A percentile compares a stretch with the other conserved stretches of the same genome.
Evolutionary conservation across 2,797 vertebrate species (phyloP).

Genomic region (Smutsia gigantea): DNA sequence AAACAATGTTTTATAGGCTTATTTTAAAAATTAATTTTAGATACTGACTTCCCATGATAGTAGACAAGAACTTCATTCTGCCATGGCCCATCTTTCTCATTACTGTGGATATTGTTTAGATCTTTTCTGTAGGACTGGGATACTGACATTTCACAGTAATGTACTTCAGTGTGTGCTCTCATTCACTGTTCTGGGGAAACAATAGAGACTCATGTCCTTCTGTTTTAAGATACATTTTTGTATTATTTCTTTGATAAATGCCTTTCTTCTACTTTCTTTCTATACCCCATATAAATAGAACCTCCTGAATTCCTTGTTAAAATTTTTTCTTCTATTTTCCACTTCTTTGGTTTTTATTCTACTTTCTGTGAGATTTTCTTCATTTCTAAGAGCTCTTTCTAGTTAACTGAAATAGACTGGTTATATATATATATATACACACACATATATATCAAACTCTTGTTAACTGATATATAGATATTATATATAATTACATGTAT

Average conservation of each 20-base stretch:
- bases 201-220: neutral
- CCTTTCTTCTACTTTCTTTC: neutral
- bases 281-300: neutral
- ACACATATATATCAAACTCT: neutral
- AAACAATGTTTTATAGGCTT: neutral
- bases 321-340: neutral
- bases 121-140: neutral
- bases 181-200: neutral
- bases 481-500: neutral
- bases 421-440: neutral
- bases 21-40: neutral
- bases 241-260: conserved; percentile 13
- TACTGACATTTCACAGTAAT: neutral
- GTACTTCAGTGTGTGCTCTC: neutral
- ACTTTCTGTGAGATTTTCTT: neutral
- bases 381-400: neutral
- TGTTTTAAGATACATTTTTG: neutral
- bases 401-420: neutral
- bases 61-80: neutral
- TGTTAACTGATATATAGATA: neutral
- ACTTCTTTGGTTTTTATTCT: neutral
- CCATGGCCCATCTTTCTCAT: neutral
- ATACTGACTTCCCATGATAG: neutral
- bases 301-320: neutral
- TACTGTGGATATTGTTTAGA: neutral